Conservation (phyloP, 2,888 invertebrate species). For the Ichneumoninae sp. region DNA sequence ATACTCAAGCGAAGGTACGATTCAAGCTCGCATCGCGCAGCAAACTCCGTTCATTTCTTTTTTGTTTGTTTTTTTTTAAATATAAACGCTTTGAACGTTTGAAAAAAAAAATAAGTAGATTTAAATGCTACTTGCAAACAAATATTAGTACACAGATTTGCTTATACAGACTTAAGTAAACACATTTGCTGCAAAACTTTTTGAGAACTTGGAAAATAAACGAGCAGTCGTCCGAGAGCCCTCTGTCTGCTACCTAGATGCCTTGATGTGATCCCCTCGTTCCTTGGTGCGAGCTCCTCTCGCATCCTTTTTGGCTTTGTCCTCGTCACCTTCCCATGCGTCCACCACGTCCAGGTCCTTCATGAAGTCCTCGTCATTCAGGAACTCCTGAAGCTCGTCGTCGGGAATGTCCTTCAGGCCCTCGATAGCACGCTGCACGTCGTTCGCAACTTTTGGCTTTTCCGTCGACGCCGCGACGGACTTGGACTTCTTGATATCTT, state of each 20-base stretch:
- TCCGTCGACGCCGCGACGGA: neutral
- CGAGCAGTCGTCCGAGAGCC: neutral
- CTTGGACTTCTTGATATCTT: neutral
- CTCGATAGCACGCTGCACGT: slow-evolving; percentile 78
- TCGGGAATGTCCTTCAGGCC: slow-evolving; percentile 79
- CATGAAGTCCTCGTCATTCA: slow-evolving; percentile 81
- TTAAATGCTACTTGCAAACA: neutral
- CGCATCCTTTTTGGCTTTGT: slow-evolving; percentile 59
- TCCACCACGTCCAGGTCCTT: slow-evolving; percentile 80
- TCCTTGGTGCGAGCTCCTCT: slow-evolving; percentile 44
- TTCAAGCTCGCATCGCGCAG: neutral
- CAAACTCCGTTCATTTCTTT: neutral
- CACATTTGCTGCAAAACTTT: neutral
- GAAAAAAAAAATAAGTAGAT: neutral
- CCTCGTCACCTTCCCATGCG: slow-evolving; percentile 81
- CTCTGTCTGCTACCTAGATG: slow-evolving; percentile 72
- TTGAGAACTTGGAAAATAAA: slow-evolving; percentile 5
- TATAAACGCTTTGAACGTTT: neutral
- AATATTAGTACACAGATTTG: neutral
- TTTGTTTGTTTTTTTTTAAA: neutral
- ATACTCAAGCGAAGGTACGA: neutral
- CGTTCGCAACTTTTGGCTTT: slow-evolving; percentile 68
- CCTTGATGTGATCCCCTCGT: slow-evolving; percentile 60
- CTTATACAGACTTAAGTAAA: neutral
- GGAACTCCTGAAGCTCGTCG: slow-evolving; percentile 79